These are phyloP conservation scores for Acipenser oxyrinchus DNA, from an alignment of 2,797 vertebrate genomes.

Conservation along the genomic window DNA sequence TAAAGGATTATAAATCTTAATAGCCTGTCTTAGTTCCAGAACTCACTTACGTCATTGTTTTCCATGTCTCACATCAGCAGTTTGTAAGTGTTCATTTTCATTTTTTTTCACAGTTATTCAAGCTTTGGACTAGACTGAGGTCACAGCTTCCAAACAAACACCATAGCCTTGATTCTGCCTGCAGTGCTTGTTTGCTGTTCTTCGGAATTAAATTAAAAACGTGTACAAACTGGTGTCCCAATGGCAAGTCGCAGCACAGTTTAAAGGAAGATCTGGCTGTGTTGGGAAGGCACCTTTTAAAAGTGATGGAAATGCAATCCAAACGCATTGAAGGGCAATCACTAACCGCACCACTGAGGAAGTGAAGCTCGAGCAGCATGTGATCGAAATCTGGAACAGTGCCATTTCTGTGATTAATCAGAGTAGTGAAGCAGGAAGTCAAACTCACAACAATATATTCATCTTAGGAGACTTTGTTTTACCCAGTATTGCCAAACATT, in stretches of 20 bases:
- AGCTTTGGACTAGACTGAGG: slow-evolving; percentile 22
- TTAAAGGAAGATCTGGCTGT: slow-evolving; percentile 25
- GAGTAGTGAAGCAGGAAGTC: no score
- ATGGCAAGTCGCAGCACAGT: slow-evolving; percentile 38
- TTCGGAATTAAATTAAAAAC: slow-evolving; percentile 42
- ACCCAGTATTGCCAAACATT: no score
- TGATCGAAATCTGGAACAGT: no score
- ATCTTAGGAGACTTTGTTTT: no score
- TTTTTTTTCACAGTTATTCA: background rate
- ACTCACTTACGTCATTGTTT: slow-evolving; percentile 5
- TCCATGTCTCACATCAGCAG: slow-evolving; percentile 4
- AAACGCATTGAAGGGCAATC: slow-evolving; percentile 30
- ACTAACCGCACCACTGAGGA: background rate
- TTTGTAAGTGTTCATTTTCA: background rate
- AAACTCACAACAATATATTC: no score
- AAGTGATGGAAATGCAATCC: slow-evolving; percentile 35
- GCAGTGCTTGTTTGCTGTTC: slow-evolving; percentile 37
- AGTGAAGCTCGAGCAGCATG: no score
- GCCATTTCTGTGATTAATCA: no score
- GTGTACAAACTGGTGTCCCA: slow-evolving; percentile 5
- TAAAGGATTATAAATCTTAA: background rate
- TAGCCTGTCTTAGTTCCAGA: background rate
- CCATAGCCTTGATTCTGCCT: slow-evolving; percentile 27
- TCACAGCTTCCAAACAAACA: slow-evolving; percentile 18
- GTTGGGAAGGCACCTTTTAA: slow-evolving; percentile 34